Conservation (phyloP, 2,797 vertebrate genomes). For the Falco cherrug region DNA sequence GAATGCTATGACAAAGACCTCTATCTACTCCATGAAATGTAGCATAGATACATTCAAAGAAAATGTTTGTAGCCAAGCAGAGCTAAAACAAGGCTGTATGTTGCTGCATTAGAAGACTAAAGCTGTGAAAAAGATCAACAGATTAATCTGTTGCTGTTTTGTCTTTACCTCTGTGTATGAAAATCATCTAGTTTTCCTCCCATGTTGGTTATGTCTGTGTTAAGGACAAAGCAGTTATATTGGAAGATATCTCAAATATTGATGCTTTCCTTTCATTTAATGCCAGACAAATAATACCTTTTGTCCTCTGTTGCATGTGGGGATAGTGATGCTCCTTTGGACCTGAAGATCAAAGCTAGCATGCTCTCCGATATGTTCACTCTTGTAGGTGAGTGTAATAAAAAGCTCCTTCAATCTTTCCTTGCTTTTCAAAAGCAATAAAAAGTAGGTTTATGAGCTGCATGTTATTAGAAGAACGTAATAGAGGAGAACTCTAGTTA, state of each 20-base stretch:
- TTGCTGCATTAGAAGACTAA: neutral
- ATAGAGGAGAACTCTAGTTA: neutral
- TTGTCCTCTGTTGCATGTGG: slow-evolving; percentile 49
- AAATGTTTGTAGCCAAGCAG: neutral
- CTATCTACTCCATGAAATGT: neutral
- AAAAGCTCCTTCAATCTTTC: neutral
- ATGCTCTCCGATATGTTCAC: slow-evolving; percentile 99
- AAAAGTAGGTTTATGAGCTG: neutral
- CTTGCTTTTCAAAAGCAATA: neutral
- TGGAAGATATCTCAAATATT: neutral
- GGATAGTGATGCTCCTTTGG: slow-evolving; percentile 92
- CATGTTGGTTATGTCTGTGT: neutral
- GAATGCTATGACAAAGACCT: neutral
- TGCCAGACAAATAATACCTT: neutral
- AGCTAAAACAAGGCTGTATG: neutral
- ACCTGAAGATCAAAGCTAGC: slow-evolving; percentile 99
- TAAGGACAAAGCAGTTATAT: neutral
- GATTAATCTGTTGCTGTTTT: neutral
- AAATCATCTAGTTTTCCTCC: neutral
- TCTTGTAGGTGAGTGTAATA: slow-evolving; percentile 90
- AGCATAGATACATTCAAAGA: neutral
- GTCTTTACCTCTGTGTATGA: neutral
- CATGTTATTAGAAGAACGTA: neutral
- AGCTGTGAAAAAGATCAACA: neutral
- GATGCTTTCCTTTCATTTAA: neutral